These are phyloP conservation scores for Mormyrops attenuatus DNA, from an alignment of 2,797 vertebrate species.

Conservation along the genomic window DNA sequence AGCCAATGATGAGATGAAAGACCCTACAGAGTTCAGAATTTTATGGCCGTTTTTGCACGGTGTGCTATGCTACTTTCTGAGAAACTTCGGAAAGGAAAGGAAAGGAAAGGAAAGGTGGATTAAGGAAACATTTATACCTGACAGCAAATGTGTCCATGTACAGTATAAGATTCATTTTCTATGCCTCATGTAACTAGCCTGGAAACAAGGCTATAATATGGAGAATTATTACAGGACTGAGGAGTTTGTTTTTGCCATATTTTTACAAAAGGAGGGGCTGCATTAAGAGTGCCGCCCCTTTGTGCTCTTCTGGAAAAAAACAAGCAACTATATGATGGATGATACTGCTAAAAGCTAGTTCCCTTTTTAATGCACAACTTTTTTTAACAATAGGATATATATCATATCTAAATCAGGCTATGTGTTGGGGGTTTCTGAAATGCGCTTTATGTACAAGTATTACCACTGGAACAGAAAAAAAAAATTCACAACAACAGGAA, in stretches of 20 bases:
- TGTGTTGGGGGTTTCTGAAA: neutral
- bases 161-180: neutral
- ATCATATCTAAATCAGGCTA: too few species aligned
- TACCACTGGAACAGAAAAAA: slow-evolving; percentile 17
- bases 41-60: neutral
- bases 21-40: neutral
- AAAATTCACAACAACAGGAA: slow-evolving; percentile 6
- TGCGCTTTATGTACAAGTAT: neutral
- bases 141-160: neutral
- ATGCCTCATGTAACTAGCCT: neutral
- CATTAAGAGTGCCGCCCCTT: too few species aligned
- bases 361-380: neutral
- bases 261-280: neutral
- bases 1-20: neutral
- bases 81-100: neutral
- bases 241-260: neutral
- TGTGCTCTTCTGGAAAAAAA: neutral
- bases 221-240: neutral
- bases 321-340: neutral
- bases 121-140: neutral
- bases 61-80: neutral
- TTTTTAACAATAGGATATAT: neutral
- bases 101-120: neutral
- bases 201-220: too few species aligned
- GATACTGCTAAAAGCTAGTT: neutral